Evolutionary conservation across 2,113 vertebrate species (phyloP).

Genomic region (Smithornis capensis): DNA sequence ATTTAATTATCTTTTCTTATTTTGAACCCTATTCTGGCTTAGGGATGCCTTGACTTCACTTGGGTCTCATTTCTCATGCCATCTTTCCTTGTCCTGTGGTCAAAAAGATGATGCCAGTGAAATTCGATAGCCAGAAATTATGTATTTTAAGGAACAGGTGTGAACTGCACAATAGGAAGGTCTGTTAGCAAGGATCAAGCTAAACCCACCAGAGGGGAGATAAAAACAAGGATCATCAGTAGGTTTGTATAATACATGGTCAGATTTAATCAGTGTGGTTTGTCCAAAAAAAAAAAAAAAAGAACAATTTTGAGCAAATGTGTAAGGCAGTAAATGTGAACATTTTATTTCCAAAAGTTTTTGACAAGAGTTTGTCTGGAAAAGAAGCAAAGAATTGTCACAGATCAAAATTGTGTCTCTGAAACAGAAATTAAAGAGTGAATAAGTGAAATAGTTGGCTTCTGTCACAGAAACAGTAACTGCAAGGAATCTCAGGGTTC

Average conservation of each 20-base stretch:
- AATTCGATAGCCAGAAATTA: not conserved
- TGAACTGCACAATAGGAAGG: not conserved
- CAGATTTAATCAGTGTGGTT: not conserved
- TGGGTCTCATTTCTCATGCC: not conserved
- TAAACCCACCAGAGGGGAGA: not conserved
- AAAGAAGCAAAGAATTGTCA: not conserved
- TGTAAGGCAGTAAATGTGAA: not conserved
- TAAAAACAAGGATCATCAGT: not conserved
- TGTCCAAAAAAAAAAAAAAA: not conserved
- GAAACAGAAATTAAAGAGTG: not conserved
- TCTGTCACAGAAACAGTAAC: not conserved
- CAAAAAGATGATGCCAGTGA: not conserved
- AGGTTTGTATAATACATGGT: not conserved
- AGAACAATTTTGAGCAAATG: not conserved
- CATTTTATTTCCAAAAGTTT: not conserved
- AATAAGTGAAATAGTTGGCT: not conserved
- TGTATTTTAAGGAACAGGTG: not conserved
- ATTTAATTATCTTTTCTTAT: not conserved
- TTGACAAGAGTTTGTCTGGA: not conserved
- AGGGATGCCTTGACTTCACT: not conserved
- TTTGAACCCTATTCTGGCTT: not conserved
- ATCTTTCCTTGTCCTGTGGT: not conserved
- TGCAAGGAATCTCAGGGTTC: not conserved
- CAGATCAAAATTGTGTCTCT: not conserved
- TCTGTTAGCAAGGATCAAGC: not conserved